phyloP scores from a whole-genome alignment of 53 echinoderm and acorn worm genomes.

The Mesocentrotus franciscanus region DNA sequence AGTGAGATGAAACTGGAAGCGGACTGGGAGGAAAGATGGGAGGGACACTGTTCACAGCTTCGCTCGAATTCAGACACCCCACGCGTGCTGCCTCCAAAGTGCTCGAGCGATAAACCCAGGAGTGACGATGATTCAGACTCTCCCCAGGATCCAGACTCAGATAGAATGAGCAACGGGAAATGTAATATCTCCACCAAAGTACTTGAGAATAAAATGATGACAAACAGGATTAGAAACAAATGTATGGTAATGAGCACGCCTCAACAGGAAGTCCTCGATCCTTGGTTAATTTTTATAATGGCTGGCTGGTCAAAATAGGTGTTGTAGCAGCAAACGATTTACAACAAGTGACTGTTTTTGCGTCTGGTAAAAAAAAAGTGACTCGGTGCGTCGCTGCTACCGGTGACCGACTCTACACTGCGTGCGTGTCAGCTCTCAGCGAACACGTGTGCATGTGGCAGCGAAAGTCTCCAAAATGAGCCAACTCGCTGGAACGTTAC shows the following conservation, averaged over 20 bases:
- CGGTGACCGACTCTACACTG: background rate
- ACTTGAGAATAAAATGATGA: background rate
- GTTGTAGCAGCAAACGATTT: background rate
- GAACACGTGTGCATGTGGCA: conserved; percentile 55
- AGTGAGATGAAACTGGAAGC: background rate
- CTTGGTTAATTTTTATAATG: background rate
- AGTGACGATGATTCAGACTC: conserved; percentile 30
- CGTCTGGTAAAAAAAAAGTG: conserved; percentile 20
- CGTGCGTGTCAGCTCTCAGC: conserved; percentile 33
- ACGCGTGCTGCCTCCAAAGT: conserved; percentile 30
- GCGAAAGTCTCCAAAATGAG: background rate
- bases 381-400: conserved; percentile 39
- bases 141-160: background rate
- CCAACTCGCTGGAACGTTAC: background rate
- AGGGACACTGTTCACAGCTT: conserved; percentile 38
- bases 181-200: background rate
- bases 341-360: conserved; percentile 10
- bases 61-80: conserved; percentile 26
- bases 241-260: background rate
- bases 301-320: background rate
- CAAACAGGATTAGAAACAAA: background rate
- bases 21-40: conserved; percentile 38
- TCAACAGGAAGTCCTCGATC: background rate
- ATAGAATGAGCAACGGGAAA: conserved; percentile 1
- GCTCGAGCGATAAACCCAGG: conserved; percentile 30